Percentiles rank a stretch among this genome's conserved stretches.
phyloP scores from a whole-genome alignment of 2,888 invertebrate genomes.

The Chrysolina haemoptera region DNA sequence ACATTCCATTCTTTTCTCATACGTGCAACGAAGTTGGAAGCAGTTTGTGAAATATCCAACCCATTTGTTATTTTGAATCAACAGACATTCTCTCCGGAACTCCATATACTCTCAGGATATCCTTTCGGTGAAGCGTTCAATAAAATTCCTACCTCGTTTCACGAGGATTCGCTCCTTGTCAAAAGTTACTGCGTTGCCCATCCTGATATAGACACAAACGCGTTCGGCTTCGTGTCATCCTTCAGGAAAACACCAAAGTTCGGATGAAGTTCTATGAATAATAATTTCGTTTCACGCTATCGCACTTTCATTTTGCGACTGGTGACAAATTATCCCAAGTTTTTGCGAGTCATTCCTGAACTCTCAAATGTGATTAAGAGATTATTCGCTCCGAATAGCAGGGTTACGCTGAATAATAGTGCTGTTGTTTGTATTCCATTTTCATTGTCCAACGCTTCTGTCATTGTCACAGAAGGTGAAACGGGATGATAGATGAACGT shows the following conservation, averaged over 20 bases:
- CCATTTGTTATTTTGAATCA: background rate
- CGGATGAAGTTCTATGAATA: slow-evolving; percentile 25
- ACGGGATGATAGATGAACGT: no score
- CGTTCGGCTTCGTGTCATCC: background rate
- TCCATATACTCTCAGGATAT: background rate
- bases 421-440: background rate
- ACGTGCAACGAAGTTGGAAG: background rate
- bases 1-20: background rate
- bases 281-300: slow-evolving; percentile 19
- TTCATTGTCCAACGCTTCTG: no score
- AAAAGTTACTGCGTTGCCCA: background rate
- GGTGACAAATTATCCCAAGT: slow-evolving; percentile 22
- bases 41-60: background rate
- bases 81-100: background rate
- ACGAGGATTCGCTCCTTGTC: background rate
- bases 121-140: background rate
- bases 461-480: no score
- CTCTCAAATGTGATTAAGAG: slow-evolving; percentile 15
- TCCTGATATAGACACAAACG: background rate
- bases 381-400: background rate
- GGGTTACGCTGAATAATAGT: background rate
- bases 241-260: background rate
- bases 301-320: background rate
- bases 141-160: background rate
- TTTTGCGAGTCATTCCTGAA: slow-evolving; percentile 17